Evolutionary conservation across 1,140 invertebrate species (phyloP).

Genomic region (Nomia melanderi): DNA sequence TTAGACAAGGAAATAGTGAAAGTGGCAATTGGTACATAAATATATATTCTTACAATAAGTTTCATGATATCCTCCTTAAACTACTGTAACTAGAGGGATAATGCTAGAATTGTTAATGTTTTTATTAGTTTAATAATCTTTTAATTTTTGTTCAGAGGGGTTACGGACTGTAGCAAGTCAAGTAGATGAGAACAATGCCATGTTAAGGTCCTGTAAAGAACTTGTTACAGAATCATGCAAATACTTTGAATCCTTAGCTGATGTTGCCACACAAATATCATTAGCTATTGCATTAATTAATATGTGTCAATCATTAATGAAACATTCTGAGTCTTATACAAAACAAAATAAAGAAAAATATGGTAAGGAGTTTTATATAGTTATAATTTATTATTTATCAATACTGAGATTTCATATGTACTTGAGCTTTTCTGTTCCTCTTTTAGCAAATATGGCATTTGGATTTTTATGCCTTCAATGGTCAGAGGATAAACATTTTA

Average conservation of each 20-base stretch:
- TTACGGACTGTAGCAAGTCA: conserved; percentile 70
- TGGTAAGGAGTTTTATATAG: conserved; percentile 62
- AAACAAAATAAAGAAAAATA: conserved; percentile 69
- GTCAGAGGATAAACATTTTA: conserved; percentile 68
- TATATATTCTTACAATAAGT: too few relatives aligned
- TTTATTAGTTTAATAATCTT: conserved; percentile 24
- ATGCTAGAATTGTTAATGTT: neutral
- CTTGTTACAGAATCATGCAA: conserved; percentile 75
- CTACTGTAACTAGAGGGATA: too few relatives aligned
- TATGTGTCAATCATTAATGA: conserved; percentile 74
- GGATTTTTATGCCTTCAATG: conserved; percentile 73
- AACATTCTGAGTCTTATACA: conserved; percentile 71
- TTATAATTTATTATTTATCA: conserved; percentile 20
- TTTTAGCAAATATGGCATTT: conserved; percentile 74
- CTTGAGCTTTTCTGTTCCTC: conserved; percentile 9
- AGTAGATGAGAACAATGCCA: conserved; percentile 62
- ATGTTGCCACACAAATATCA: conserved; percentile 74
- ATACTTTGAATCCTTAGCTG: conserved; percentile 74
- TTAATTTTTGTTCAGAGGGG: conserved; percentile 66
- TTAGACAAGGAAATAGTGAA: too few relatives aligned
- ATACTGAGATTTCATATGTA: neutral
- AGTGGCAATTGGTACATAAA: too few relatives aligned
- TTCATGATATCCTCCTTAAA: neutral
- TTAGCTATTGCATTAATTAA: conserved; percentile 73
- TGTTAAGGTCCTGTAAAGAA: conserved; percentile 70